Evolutionary conservation across 2,888 invertebrate genomes (phyloP).

Genomic region (Platycheirus albimanus): DNA sequence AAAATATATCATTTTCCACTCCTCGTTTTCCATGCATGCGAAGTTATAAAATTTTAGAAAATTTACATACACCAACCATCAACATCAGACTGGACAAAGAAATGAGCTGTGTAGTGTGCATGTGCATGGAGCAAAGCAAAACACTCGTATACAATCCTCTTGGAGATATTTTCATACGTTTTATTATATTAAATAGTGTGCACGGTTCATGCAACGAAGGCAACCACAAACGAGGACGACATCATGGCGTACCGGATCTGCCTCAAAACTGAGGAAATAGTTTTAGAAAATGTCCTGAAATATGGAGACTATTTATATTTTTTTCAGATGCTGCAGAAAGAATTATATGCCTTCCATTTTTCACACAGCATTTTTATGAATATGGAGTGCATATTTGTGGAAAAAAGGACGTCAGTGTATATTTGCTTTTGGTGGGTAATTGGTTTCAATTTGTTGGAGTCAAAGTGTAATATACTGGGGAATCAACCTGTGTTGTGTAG

Average conservation of each 20-base stretch:
- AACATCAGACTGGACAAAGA: constrained; percentile 20
- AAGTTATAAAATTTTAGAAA: no score
- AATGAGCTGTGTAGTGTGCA: constrained; percentile 3
- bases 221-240: constrained; percentile 36
- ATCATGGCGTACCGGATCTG: constrained; percentile 37
- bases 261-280: constrained; percentile 36
- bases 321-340: neutral
- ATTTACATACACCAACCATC: no score
- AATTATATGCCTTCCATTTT: constrained; percentile 1
- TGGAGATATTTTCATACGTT: constrained; percentile 4
- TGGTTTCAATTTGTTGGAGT: constrained; percentile 18
- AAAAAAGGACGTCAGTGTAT: neutral
- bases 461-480: neutral
- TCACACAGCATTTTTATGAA: neutral
- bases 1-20: no score
- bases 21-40: no score
- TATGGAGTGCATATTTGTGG: neutral
- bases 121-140: constrained; percentile 8
- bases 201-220: neutral
- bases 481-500: no score
- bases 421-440: constrained; percentile 21
- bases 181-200: constrained; percentile 30
- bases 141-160: constrained; percentile 21
- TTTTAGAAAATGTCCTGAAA: constrained; percentile 20
- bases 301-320: neutral